These are phyloP conservation scores for Clivina fossor DNA, from an alignment of 2,888 invertebrate species.

Conservation along the genomic window DNA sequence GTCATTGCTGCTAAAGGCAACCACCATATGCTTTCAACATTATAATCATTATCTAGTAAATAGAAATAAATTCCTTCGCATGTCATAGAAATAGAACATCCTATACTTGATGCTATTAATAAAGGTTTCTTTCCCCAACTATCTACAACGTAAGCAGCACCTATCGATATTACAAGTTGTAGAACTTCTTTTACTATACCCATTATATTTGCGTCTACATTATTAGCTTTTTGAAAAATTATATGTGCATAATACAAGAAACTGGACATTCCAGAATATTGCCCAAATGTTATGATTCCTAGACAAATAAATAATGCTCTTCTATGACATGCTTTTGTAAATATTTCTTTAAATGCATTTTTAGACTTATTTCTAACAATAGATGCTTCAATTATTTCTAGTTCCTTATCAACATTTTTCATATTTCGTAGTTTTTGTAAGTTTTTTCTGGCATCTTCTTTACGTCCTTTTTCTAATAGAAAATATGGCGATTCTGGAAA, in stretches of 20 bases:
- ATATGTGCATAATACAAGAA: conserved; percentile 60
- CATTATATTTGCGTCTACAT: conserved; percentile 43
- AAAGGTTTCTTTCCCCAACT: conserved; percentile 58
- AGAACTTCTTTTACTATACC: conserved; percentile 52
- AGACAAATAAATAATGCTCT: conserved; percentile 62
- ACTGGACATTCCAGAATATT: conserved; percentile 61
- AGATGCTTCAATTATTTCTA: conserved; percentile 51
- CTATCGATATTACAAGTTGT: conserved; percentile 60
- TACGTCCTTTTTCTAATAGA: conserved; percentile 9
- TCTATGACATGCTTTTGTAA: conserved; percentile 57
- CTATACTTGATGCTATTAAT: conserved; percentile 55
- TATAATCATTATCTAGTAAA: conserved; percentile 38
- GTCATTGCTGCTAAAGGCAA: conserved; percentile 22
- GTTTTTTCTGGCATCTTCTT: conserved; percentile 43
- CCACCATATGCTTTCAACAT: conserved; percentile 15
- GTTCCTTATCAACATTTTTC: conserved; percentile 42
- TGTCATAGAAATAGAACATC: conserved; percentile 51
- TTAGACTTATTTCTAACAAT: conserved; percentile 58
- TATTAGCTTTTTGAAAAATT: conserved; percentile 55
- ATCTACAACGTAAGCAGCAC: conserved; percentile 62
- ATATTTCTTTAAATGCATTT: conserved; percentile 55
- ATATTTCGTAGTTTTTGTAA: conserved; percentile 60
- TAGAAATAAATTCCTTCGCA: conserved; percentile 54
- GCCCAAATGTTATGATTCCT: conserved; percentile 59
- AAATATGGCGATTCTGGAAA: conserved; percentile 57